Conservation (phyloP, 2,797 vertebrate genomes). For the Leucoraja ocellata region DNA sequence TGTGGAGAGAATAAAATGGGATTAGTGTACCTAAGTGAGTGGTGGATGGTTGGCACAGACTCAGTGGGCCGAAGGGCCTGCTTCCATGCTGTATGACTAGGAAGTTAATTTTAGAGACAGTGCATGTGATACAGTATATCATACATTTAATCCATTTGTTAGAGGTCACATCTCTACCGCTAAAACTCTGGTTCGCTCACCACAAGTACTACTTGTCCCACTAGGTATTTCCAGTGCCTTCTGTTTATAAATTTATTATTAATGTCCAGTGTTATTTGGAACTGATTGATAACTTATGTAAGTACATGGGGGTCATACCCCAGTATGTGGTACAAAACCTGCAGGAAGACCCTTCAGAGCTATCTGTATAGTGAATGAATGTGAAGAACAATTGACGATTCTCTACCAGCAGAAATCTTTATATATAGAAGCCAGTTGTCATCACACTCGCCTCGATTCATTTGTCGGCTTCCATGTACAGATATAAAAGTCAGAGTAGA, state of each 20-base stretch:
- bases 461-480: neutral
- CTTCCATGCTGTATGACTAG: too few relatives aligned
- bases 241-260: neutral
- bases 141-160: too few relatives aligned
- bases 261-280: neutral
- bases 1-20: too few relatives aligned
- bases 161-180: too few relatives aligned
- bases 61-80: too few relatives aligned
- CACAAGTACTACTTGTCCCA: neutral
- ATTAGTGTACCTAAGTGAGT: too few relatives aligned
- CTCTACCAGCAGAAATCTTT: slow-evolving; percentile 5
- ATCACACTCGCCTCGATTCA: neutral
- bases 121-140: too few relatives aligned
- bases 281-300: neutral
- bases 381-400: neutral
- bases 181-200: neutral
- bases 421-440: slow-evolving; percentile 5
- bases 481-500: slow-evolving; percentile 10
- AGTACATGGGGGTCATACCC: neutral
- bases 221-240: neutral
- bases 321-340: neutral
- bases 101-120: too few relatives aligned
- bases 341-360: neutral
- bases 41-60: too few relatives aligned
- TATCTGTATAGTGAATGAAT: neutral